These are phyloP conservation scores for Panulirus ornatus DNA, from an alignment of 1,140 invertebrate genomes.

Conservation along the genomic window DNA sequence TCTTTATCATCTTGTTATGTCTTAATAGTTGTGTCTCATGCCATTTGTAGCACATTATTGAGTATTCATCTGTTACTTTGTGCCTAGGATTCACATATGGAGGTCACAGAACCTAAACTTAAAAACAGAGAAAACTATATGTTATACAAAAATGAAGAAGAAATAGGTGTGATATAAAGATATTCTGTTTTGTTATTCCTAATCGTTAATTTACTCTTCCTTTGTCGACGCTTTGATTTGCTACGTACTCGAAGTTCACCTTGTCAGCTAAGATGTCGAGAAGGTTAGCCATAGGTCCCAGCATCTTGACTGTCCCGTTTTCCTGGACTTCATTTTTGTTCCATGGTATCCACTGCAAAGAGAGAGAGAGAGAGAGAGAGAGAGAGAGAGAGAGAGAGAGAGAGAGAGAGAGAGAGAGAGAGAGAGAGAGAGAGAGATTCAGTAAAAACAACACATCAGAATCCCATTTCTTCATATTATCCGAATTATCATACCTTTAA, in stretches of 20 bases:
- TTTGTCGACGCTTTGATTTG: not conserved
- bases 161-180: too few relatives aligned
- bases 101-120: too few relatives aligned
- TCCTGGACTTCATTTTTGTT: conserved; percentile 2
- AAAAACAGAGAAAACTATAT: not conserved
- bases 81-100: not conserved
- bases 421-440: too few relatives aligned
- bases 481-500: too few relatives aligned
- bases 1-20: not conserved
- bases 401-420: too few relatives aligned
- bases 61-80: too few relatives aligned
- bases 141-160: not conserved
- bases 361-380: not conserved
- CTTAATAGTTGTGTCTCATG: too few relatives aligned
- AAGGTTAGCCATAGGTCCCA: conserved; percentile 43
- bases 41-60: too few relatives aligned
- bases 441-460: too few relatives aligned
- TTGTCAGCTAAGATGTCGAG: conserved; percentile 27
- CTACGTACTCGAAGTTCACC: conserved; percentile 36
- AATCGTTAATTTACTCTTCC: not conserved
- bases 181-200: not conserved
- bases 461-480: too few relatives aligned
- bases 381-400: too few relatives aligned
- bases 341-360: conserved; percentile 37
- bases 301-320: conserved; percentile 9